phyloP scores from a whole-genome alignment of 2,888 invertebrate species.

The Heliconius cydno region DNA sequence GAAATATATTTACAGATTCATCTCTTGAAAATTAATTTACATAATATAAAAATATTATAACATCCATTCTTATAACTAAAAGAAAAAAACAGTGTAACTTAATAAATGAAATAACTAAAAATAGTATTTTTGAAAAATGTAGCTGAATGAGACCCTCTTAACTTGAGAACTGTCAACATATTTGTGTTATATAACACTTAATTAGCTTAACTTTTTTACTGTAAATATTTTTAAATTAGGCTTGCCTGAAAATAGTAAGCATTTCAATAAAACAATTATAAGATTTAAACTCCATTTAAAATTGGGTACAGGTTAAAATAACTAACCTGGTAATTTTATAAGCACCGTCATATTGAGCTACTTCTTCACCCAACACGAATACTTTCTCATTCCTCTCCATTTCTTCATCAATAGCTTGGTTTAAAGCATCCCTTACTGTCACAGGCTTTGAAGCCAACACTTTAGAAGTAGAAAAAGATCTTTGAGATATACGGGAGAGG shows the following conservation, averaged over 20 bases:
- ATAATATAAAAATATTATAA: background rate
- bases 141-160: background rate
- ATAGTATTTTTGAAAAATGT: background rate
- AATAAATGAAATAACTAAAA: background rate
- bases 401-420: slow-evolving; percentile 98
- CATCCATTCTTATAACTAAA: background rate
- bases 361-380: slow-evolving; percentile 97
- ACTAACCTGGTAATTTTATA: slow-evolving; percentile 92
- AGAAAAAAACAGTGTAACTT: background rate
- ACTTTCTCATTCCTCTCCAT: slow-evolving; percentile 96
- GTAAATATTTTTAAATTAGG: background rate
- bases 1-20: slow-evolving; percentile 18
- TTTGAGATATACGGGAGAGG: slow-evolving; percentile 65
- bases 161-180: slow-evolving; percentile 58
- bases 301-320: slow-evolving; percentile 10
- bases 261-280: background rate
- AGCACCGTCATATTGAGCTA: slow-evolving; percentile 99
- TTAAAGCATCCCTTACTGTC: slow-evolving; percentile 98
- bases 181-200: slow-evolving; percentile 67
- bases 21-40: background rate
- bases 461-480: slow-evolving; percentile 73
- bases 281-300: background rate
- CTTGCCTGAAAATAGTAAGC: background rate
- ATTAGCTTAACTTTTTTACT: background rate
- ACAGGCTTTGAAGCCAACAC: slow-evolving; percentile 85